Evolutionary conservation across 2,797 vertebrate species (phyloP), one percentile per base, ranked within the genome.

Genomic region (Argentina silus): DNA sequence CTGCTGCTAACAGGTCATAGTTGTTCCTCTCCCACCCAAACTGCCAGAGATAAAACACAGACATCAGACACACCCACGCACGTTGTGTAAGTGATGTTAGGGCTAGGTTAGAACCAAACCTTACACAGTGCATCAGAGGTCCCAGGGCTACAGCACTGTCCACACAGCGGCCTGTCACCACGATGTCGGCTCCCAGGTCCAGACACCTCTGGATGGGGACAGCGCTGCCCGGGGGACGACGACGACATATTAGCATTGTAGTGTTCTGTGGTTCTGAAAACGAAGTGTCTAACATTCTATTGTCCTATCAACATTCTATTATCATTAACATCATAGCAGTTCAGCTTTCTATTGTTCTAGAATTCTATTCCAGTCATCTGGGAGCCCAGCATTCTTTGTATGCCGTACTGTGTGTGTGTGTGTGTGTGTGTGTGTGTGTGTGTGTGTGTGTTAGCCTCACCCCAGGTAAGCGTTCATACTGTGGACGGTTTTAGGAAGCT

Each of bases 391-490:
- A 12, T 1, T 12, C 1, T 8, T 12, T 48, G 47, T 48, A 48
- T 48, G 2, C 7, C 1, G 47, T 8, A 48, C 47, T 17, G 55
- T 57, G 47, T 48, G 47, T 53, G 51, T 59, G 56, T 59, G 4
- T 59, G 56, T 23, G 56, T 23, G 56, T 59, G n/a, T 21, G 8
- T 9, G 7, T 23, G 57, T 59, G 17, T 59, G 56, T 60, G 57
- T 23, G 55, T 56, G 55, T 56, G 55, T 56, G 55, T 17, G 60
- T 17, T 15, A 15, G 51, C 9, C 79, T 84, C 84, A 96, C 95
- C 95, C 95, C 50, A 97, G 89, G 79, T 97, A 96, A 0, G 86
- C 94, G 43, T 95, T 96, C 92, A 97, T 95, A 55, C 95, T 97
- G 81, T 95, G 93, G 68, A 96, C 74, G 0, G 70, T 89, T 70